Evolutionary conservation across 2,797 vertebrate genomes (phyloP), one percentile per base, ranked within the genome.

Genomic region (Takifugu ocellatus): DNA sequence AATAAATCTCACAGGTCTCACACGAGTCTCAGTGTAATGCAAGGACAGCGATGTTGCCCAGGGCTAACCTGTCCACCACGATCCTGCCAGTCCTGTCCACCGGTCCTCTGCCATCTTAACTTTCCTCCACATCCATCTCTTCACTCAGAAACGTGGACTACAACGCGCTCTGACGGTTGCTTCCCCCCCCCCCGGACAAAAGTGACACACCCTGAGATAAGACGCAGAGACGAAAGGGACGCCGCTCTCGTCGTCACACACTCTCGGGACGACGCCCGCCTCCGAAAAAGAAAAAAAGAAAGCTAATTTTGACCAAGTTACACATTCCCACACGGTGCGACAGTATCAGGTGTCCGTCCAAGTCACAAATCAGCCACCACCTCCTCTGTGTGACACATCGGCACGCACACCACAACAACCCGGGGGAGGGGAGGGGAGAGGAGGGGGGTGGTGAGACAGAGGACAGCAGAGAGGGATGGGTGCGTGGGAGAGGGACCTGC

Each of bases 251-350:
- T 33, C 5, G 31, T 33, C 43, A 45, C 43, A 17, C n/a, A n/a
- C 43, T 68, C 68, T 58, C 65, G 74, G 67, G 85, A 88, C 74
- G 80, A 87, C 84, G 77, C 81, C 88, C 83, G 86, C 82, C 82
- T 83, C 59, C 63, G 74, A 85, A 16, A 45, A 8, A 43, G 4
- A 43, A 12, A 10, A 12, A 43, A 3, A 43, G 4, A 43, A 12
- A n/a, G 3, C 78, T 81, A 71, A 86, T 87, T 87, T 86, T 83
- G 81, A 88, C 84, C 71, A 90, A 90, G 84, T 88, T 86, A 81
- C 87, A 89, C 84, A 87, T 89, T 89, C 87, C 88, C 88, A 87
- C 86, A 74, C 82, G 76, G 75, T 81, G 76, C 87, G 82, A 74
- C 79, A 74, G 80, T 74, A 84, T 90, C 78, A 82, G 83, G 85